Base-by-base conservation (phyloP, 2,113 vertebrate species). In the Phycodurus eques region DNA sequence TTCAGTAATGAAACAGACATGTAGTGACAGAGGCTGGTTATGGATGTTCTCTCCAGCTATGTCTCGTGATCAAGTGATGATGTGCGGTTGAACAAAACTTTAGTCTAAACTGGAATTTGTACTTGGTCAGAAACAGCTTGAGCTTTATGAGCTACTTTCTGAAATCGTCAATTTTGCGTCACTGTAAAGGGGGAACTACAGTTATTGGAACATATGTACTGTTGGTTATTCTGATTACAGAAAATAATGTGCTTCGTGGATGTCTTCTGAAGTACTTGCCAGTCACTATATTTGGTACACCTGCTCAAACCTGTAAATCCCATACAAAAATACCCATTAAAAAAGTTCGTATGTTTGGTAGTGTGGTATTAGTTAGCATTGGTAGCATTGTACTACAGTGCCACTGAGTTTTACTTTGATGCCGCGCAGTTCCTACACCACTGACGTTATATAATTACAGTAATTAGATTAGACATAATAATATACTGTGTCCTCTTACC, bases 31-130 rank as follows among this genome's bases (percentile, higher is more conserved):
- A 33, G 42, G 62, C 62, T 8, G 49, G 46, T 64, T 62, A 2
- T 47, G 39, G 67, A 71, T 70, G 33, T 57, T 19, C 60, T 51
- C 64, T 77, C 73, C 70, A 53, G 67, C 59, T 73, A 42, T 0
- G 74, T 81, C 80, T 78, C 68, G 66, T 83, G 80, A 79, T 66
- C 63, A 65, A 27, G 67, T 15, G 44, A 51, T 22, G 73, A 67
- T 74, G 65, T 54, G 42, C 42, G 49, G 60, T 62, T 62, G 35
- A 20, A 62, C 46, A 10, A 31, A 69, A 53, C 17, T 14, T 43
- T 22, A n/a, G 10, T 20, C 5, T n/a, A 13, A 20, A 10, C 1
- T 42, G 19, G 19, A 43, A 42, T 4, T 63, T 20, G 35, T 62
- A 12, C 11, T 59, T 31, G 11, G 8, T 42, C 15, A 59, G 27